Evolutionary conservation across 2,797 vertebrate species (phyloP).

Genomic region (Coilia nasus): DNA sequence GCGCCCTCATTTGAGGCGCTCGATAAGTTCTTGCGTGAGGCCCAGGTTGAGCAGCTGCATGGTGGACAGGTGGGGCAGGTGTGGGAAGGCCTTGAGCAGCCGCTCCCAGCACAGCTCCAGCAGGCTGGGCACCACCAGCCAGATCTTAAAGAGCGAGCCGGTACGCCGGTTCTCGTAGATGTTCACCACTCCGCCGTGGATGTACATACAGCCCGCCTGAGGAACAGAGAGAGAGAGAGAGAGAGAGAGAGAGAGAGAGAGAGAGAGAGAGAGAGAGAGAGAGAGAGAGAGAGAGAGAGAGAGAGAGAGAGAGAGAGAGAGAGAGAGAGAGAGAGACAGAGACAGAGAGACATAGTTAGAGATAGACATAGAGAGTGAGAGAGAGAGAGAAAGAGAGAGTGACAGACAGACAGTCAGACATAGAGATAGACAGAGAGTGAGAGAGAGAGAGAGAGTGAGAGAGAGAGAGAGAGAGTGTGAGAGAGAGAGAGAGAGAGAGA

Average conservation of each 20-base stretch:
- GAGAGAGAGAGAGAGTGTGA: too few species aligned
- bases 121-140: conserved; percentile 93
- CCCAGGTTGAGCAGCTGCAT: conserved; percentile 93
- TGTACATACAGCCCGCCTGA: conserved; percentile 97
- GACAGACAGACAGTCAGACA: too few species aligned
- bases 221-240: background rate
- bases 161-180: conserved; percentile 97
- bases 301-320: too few species aligned
- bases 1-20: conserved; percentile 88
- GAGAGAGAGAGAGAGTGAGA: too few species aligned
- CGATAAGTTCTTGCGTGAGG: conserved; percentile 94
- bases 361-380: too few species aligned
- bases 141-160: conserved; percentile 97
- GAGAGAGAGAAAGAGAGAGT: too few species aligned
- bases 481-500: too few species aligned
- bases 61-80: conserved; percentile 82
- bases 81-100: conserved; percentile 88
- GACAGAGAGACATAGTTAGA: too few species aligned
- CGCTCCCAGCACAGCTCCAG: conserved; percentile 98
- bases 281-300: background rate
- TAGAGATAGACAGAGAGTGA: too few species aligned
- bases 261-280: background rate
- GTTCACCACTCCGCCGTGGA: conserved; percentile 97
- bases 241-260: background rate
- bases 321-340: too few species aligned